These are phyloP conservation scores for Drosophila aldrichi DNA, from an alignment of 2,888 invertebrate species.

Conservation along the genomic window DNA sequence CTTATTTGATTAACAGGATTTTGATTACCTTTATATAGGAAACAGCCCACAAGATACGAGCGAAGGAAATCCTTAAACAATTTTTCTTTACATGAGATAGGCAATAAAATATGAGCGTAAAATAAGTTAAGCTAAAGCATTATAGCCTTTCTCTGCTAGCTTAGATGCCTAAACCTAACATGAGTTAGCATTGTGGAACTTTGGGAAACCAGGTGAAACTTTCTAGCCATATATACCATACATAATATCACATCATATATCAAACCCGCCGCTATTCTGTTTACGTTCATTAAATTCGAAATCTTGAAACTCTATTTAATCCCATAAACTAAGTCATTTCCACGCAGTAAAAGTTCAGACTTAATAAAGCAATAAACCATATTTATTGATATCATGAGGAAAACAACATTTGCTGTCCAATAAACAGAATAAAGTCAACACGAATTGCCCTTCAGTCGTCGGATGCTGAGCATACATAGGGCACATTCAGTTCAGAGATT, in stretches of 20 bases:
- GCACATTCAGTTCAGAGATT: background rate
- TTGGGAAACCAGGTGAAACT: background rate
- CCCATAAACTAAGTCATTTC: background rate
- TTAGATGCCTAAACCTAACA: background rate
- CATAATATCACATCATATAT: background rate
- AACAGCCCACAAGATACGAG: too few species aligned
- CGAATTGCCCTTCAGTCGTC: background rate
- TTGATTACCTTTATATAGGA: too few species aligned
- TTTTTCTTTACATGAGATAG: background rate
- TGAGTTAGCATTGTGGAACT: background rate
- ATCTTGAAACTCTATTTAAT: background rate
- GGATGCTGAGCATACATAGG: background rate
- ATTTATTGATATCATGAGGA: background rate
- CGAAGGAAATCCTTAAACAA: too few species aligned
- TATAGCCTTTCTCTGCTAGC: background rate
- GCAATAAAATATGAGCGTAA: background rate
- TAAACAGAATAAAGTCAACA: background rate
- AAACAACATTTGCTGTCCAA: background rate
- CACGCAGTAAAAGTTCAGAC: background rate
- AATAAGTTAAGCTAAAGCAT: background rate
- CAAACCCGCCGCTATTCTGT: background rate
- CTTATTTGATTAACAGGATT: too few species aligned
- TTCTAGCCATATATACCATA: background rate
- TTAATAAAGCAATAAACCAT: background rate
- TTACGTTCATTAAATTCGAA: background rate